Evolutionary conservation across 2,888 invertebrate genomes (phyloP).

Genomic region (Micoletzkya japonica): DNA sequence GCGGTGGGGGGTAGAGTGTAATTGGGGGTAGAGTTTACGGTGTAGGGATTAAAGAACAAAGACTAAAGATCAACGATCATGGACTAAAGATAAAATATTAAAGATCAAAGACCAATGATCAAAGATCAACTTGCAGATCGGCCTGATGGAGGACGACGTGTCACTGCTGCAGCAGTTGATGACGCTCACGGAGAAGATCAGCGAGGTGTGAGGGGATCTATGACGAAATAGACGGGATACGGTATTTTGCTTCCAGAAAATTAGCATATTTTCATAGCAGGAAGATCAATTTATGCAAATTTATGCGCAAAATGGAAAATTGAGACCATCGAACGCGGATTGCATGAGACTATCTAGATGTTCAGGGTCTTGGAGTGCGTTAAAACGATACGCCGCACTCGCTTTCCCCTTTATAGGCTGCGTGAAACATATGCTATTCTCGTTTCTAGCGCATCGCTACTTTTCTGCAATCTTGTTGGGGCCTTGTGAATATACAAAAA

Average conservation of each 20-base stretch:
- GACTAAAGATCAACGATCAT: not conserved
- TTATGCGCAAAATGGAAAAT: not conserved
- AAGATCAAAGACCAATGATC: not conserved
- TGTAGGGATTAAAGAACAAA: not conserved
- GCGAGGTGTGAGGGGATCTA: constrained; percentile 41
- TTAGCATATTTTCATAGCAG: not conserved
- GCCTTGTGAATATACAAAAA: no score
- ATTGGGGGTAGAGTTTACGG: not conserved
- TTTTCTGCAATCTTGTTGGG: no score
- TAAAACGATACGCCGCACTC: no score
- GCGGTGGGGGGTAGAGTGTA: not conserved
- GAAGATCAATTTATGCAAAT: not conserved
- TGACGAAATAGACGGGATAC: no score
- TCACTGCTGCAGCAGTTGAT: constrained; percentile 60
- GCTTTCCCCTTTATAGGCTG: no score
- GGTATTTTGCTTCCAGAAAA: not conserved
- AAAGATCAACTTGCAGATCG: constrained; percentile 51
- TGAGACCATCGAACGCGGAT: no score
- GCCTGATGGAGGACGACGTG: constrained; percentile 63
- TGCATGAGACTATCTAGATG: no score
- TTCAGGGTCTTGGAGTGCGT: no score
- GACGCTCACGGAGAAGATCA: constrained; percentile 54
- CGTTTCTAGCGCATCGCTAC: no score
- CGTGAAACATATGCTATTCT: no score
- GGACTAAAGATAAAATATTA: not conserved